Percentiles rank a stretch among this genome's conserved stretches.
Conservation (phyloP, 2,113 vertebrate genomes). For the Lipophrys pholis region DNA sequence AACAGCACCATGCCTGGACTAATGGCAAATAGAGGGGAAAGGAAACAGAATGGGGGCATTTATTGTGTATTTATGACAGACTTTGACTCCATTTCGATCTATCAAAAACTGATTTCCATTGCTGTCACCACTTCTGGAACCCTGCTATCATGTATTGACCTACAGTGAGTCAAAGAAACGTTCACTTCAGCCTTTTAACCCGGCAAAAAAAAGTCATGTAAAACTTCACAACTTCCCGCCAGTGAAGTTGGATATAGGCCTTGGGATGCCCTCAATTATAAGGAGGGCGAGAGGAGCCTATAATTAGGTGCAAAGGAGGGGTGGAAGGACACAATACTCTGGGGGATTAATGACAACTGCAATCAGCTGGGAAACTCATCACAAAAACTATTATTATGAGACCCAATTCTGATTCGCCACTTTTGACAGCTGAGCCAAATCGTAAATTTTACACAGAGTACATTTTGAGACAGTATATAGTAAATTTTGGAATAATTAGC, state of each 20-base stretch:
- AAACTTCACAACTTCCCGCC: constrained; percentile 60
- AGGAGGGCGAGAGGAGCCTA: constrained; percentile 79
- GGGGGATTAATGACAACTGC: constrained; percentile 72
- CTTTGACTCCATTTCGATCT: background rate
- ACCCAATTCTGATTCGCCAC: constrained; percentile 56
- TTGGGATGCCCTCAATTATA: constrained; percentile 83
- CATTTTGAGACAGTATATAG: background rate
- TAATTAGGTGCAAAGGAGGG: constrained; percentile 75
- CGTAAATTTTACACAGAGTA: constrained; percentile 38
- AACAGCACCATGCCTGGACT: constrained; percentile 42
- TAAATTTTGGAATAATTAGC: constrained; percentile 12
- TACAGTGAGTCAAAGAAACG: background rate
- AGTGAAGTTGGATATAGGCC: constrained; percentile 78
- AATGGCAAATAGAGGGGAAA: constrained; percentile 10
- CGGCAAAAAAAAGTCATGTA: constrained; percentile 14
- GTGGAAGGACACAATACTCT: constrained; percentile 74
- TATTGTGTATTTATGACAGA: background rate
- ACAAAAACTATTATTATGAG: constrained; percentile 57
- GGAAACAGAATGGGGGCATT: constrained; percentile 41
- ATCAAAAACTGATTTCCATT: constrained; percentile 9
- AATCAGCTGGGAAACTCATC: constrained; percentile 65
- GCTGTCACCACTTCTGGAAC: background rate
- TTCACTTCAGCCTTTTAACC: constrained; percentile 13
- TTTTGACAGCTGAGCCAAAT: constrained; percentile 38
- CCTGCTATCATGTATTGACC: background rate